Evolutionary conservation across 2,888 invertebrate genomes (phyloP), one percentile per base, ranked within the genome.

Genomic region (Agriopis leucophaearia): DNA sequence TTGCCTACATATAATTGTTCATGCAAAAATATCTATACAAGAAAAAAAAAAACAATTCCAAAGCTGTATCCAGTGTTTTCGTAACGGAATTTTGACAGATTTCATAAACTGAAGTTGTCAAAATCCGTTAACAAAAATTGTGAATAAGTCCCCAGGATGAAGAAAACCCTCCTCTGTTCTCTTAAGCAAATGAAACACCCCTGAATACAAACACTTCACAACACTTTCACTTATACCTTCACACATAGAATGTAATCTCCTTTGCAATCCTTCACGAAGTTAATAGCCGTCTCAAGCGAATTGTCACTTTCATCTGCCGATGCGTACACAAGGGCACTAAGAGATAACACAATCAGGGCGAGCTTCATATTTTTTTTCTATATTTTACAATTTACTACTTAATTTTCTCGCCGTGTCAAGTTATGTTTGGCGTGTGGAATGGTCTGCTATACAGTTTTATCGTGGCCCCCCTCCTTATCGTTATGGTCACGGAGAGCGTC

Each of bases 241-340:
- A 97, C 94, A 93, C 97, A 97, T 79, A 96, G 85, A 72, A 95
- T 91, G 88, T 96, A 94, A 78, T 96, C 96, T 80, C 95, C 95
- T 78, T 95, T 94, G 88, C 97, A 97, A 81, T 96, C 96, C 91
- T 96, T 95, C 72, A 97, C 92, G 86, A 96, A 95, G 83, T 94
- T 95, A 68, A 96, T 91, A 10, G 96, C 96, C 50, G 95, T 95
- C 75, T 95, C 95, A 83, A 96, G 86, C 51, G 92, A 91, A 47
- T 94, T 95, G 72, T 95, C 94, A 78, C 91, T 87, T 62, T 90
- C 90, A 51, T 94, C 91, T 0, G 92, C 91, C 4, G 85, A 83
- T 54, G 86, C 91, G 58, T 91, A 84, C 47, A 91, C 91, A 76
- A 90, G 90, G 36, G 92, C 88, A 15, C 16, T 36, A 7, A 59